Evolutionary conservation across 2,113 vertebrate species (phyloP), one percentile per base, ranked within the genome.

Genomic region (Athene noctua): DNA sequence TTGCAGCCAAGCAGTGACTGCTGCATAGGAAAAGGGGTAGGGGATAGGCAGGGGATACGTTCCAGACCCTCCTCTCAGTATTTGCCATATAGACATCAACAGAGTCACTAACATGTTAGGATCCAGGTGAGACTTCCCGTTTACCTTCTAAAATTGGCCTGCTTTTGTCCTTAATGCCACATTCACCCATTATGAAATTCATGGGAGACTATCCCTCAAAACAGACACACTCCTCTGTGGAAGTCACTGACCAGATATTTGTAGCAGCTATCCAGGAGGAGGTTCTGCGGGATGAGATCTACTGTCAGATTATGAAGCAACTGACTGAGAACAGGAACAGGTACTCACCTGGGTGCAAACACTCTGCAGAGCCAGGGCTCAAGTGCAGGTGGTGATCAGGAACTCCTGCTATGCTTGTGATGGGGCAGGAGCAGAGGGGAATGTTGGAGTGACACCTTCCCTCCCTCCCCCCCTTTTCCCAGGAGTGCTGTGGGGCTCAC

Each of bases 301-400:
- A 99, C 92, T 99, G 99, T 91, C 99, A 99, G 98, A 99, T 99
- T 88, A 98, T 99, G 98, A 99, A 99, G 95, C 99, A 99, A 94
- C 98, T 99, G 97, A 99, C 98, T 7, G 98, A 94, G 92, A 99
- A 99, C 86, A 98, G 97, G 92, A 99, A 98, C 97, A 98, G 99
- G 99, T 99, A 97, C 68, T 67, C 17, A 23, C 15, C 52, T 11
- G 12, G 36, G 34, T 36, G 46, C 20, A 38, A 58, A 70, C 34
- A 47, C 4, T 36, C 59, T 89, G 72, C 78, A 86, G 54, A 55
- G 44, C 46, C n/a, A 40, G 15, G 27, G 27, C 63, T 74, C 57
- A 52, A 42, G 23, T n/a, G 26, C 46, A 78, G 36, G 27, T 38
- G 36, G 30, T 13, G 32, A 68, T n/a, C 40, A 73, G 72, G 68